Base-by-base conservation (phyloP, 1,140 invertebrate genomes). In the Drosophila gunungcola region DNA sequence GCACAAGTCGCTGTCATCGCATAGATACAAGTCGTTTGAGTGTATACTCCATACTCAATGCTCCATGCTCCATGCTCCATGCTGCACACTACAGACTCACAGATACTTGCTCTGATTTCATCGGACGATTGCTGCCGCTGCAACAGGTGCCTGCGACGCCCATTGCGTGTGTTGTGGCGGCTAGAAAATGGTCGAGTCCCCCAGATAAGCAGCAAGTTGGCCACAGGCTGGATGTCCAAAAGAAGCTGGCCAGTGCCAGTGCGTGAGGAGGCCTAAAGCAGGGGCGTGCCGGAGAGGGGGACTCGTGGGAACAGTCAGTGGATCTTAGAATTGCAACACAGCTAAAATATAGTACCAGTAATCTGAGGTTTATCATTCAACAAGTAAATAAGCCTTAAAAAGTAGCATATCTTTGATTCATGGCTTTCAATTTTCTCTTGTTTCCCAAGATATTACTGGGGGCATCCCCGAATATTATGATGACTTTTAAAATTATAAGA, bases 91-190 rank as follows among this genome's bases (percentile, higher is more conserved):
- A n/a, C 32, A 34, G 45, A 39, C 56, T 25, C 16, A 32, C 38
- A 38, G 21, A 43, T 45, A 52, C 63, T 80, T 88, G 84, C 84
- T 89, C 84, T 80, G 84, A 84, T 88, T 88, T 88, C 84, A 75
- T 43, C 39, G 51, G 73, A 57, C 79, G 79, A 81, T 32, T 55
- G 64, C n/a, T 45, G 64, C 52, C 16, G 53, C 13, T 48, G 70
- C 74, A 82, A 76, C 83, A 86, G 79, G 83, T 83, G 82, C 82
- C 83, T 72, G 69, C 78, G 55, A 85, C 83, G 84, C 83, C 84
- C 84, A 86, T 86, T 86, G 83, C 83, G 83, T 86, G 84, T 60
- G 81, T n/a, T 68, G 49, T 46, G 65, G 78, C 54, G 52, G 46
- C 78, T 69, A 78, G 68, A 85, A 81, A 62, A 68, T 51, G 48